phyloP scores from a whole-genome alignment of 2,113 vertebrate species.

The Corythoichthys intestinalis region DNA sequence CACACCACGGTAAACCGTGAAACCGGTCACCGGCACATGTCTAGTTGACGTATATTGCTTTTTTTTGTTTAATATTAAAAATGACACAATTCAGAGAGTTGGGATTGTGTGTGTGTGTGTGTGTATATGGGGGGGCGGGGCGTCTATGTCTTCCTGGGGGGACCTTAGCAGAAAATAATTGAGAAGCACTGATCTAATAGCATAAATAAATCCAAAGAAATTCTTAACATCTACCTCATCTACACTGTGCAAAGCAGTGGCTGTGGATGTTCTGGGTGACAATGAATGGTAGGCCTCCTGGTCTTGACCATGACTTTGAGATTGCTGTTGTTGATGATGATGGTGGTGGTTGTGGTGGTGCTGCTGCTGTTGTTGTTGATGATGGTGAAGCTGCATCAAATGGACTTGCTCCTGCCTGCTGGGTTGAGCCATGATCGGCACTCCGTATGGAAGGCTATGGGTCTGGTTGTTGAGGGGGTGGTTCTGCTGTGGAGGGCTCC shows the following conservation, averaged over 20 bases:
- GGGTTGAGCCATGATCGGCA: slow-evolving; percentile 84
- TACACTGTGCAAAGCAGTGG: slow-evolving; percentile 91
- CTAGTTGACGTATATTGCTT: too few relatives aligned
- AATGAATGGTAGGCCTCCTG: slow-evolving; percentile 88
- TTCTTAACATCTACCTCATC: slow-evolving; percentile 81
- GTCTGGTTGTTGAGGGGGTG: slow-evolving; percentile 81
- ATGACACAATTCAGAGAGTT: too few relatives aligned
- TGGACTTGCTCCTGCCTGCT: slow-evolving; percentile 85
- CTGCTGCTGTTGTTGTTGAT: slow-evolving; percentile 70
- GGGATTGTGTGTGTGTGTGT: too few relatives aligned
- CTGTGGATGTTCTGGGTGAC: slow-evolving; percentile 84
- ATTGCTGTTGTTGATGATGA: slow-evolving; percentile 53
- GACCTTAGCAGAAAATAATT: too few relatives aligned
- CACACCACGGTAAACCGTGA: too few relatives aligned
- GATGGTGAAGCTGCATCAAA: slow-evolving; percentile 89
- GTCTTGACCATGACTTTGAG: slow-evolving; percentile 72
- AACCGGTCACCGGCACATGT: too few relatives aligned
- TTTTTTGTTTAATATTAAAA: too few relatives aligned
- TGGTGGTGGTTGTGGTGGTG: slow-evolving; percentile 58
- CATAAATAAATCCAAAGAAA: not conserved
- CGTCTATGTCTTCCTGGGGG: too few relatives aligned
- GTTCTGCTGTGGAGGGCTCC: slow-evolving; percentile 78
- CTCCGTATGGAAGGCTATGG: slow-evolving; percentile 83
- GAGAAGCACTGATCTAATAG: too few relatives aligned
- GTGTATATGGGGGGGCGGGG: too few relatives aligned